Percentiles rank a stretch among this genome's conserved stretches.
These are phyloP conservation scores for Dicrurus megarhynchus DNA, from an alignment of 2,113 vertebrate genomes.

Conservation along the genomic window DNA sequence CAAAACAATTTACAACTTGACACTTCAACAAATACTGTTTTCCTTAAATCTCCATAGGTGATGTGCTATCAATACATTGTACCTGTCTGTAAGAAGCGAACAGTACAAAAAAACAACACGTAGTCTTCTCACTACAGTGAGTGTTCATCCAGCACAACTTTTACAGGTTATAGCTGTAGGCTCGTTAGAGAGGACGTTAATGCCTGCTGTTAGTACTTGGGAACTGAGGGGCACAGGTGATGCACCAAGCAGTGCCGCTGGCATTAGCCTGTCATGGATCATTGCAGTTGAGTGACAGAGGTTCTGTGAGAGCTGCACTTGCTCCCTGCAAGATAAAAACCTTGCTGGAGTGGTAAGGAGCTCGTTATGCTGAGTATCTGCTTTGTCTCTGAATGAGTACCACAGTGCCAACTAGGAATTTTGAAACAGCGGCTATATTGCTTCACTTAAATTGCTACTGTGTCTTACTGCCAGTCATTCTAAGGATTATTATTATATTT, in stretches of 20 bases:
- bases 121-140: rapidly evolving
- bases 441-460: not conserved
- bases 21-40: not conserved
- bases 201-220: not conserved
- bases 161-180: not conserved
- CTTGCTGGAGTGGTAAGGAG: not conserved
- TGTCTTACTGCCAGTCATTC: not conserved
- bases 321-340: not conserved
- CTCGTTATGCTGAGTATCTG: not conserved
- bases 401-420: not conserved
- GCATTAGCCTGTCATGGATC: not conserved
- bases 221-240: not conserved
- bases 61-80: not conserved
- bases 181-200: not conserved
- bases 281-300: not conserved
- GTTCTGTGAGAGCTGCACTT: not conserved
- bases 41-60: not conserved
- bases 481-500: not conserved
- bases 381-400: not conserved
- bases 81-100: not conserved
- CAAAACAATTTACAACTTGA: not conserved
- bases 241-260: not conserved
- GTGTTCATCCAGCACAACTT: not conserved
- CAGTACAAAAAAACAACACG: rapidly evolving
- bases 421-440: not conserved